Percentiles rank a stretch among this genome's conserved stretches.
Evolutionary conservation across 2,888 invertebrate species (phyloP).

Genomic region (Euspilapteryx auroguttella): DNA sequence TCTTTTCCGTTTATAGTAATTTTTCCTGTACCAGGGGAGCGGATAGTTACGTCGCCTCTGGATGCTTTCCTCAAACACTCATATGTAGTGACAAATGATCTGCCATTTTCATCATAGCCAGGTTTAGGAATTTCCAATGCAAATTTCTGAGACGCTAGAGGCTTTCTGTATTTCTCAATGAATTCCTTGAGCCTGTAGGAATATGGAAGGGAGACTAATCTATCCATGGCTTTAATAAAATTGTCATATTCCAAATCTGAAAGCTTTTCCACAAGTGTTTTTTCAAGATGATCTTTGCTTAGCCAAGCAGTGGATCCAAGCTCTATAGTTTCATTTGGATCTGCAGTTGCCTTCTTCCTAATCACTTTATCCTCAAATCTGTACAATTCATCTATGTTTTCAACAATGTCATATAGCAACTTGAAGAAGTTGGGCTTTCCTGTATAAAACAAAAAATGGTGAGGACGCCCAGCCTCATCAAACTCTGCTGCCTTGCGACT

Average conservation of each 20-base stretch:
- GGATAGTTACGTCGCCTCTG: slow-evolving; percentile 77
- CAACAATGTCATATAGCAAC: slow-evolving; percentile 76
- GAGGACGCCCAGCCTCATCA: slow-evolving; percentile 87
- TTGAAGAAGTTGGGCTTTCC: slow-evolving; percentile 83
- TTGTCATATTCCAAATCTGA: slow-evolving; percentile 71
- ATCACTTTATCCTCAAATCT: slow-evolving; percentile 72
- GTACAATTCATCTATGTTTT: slow-evolving; percentile 67
- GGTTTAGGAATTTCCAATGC: slow-evolving; percentile 68
- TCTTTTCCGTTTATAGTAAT: slow-evolving; percentile 80
- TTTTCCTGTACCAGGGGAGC: slow-evolving; percentile 80
- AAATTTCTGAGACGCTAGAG: slow-evolving; percentile 59
- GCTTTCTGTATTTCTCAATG: slow-evolving; percentile 69
- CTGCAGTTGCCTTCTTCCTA: slow-evolving; percentile 62
- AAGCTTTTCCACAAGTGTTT: slow-evolving; percentile 66
- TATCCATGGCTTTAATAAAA: slow-evolving; percentile 72
- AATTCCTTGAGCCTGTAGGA: slow-evolving; percentile 72
- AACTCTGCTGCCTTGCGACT: slow-evolving; percentile 86
- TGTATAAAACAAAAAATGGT: slow-evolving; percentile 92
- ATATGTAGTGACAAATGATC: slow-evolving; percentile 71
- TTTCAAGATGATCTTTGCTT: slow-evolving; percentile 66
- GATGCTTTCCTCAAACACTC: slow-evolving; percentile 74
- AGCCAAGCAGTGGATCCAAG: slow-evolving; percentile 58
- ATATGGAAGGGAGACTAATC: slow-evolving; percentile 71
- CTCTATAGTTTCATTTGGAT: slow-evolving; percentile 58
- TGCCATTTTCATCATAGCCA: slow-evolving; percentile 68